phyloP scores from a whole-genome alignment of 2,113 vertebrate species.

The Dascyllus trimaculatus region DNA sequence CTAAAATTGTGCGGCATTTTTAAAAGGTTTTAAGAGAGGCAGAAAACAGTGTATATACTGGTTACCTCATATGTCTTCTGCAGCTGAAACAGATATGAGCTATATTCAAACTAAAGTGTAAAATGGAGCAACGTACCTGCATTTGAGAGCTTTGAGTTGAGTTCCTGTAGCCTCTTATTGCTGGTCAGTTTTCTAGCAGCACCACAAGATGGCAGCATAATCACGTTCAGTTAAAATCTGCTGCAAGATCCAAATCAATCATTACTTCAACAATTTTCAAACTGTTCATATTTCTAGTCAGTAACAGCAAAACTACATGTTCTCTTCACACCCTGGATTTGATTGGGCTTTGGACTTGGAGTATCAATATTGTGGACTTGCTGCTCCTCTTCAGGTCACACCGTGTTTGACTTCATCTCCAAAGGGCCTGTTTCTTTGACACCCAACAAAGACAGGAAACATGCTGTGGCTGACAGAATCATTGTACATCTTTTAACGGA shows the following conservation, averaged over 20 bases:
- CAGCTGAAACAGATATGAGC: no score
- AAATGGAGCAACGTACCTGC: no score
- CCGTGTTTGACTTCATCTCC: not conserved
- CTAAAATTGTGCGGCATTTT: no score
- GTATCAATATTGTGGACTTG: not conserved
- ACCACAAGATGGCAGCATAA: slow-evolving; percentile 55
- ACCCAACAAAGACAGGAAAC: slow-evolving; percentile 30
- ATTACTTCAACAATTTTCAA: not conserved
- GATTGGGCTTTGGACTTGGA: not conserved
- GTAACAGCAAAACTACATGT: no score
- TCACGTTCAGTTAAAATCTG: not conserved
- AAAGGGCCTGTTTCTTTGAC: not conserved
- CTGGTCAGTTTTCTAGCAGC: not conserved
- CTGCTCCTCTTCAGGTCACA: not conserved
- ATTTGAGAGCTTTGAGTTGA: no score
- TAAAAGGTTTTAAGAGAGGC: no score
- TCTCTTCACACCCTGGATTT: not conserved
- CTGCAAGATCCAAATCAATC: not conserved
- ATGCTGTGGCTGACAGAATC: not conserved
- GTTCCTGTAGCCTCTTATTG: not conserved
- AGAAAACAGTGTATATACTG: no score
- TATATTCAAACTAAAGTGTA: no score
- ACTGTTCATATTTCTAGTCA: no score
- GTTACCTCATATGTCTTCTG: no score
- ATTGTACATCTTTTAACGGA: not conserved